Evolutionary conservation across 2,113 vertebrate species (phyloP), one percentile per base, ranked within the genome.

Genomic region (Pimephales promelas): DNA sequence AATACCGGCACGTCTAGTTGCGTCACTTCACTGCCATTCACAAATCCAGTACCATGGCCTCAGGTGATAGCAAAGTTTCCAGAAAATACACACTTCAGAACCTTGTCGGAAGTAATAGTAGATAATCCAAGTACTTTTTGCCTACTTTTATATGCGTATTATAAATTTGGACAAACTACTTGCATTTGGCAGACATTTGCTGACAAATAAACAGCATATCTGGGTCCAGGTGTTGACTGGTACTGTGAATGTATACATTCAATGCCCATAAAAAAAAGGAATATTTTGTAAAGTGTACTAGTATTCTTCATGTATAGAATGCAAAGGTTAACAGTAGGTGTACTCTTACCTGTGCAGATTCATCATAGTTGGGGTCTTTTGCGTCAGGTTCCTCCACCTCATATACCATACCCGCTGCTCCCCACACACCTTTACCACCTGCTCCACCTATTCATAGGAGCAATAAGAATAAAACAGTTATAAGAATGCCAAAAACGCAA

Each of bases 351-450:
- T 96, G 96, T n/a, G 92, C 86, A n/a, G 81, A 90, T 82, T 96
- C 96, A 54, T 97, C 96, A 4, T 97, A 96, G 92, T 97, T 97
- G 34, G 96, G 96, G 85, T 97, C 96, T 0, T 88, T 93, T 4
- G 86, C 87, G 0, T 97, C 96, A 0, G 94, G 95, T 74, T 97
- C 96, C 82, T 96, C 95, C 76, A 92, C 93, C 87, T 95, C 94
- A 40, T 97, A 97, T 76, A 96, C 94, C 91, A 95, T 93, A 0
- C 96, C 96, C 0, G 96, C 95, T 24, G 95, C 96, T 1, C 96
- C 96, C 96, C 96, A 97, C 36, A 97, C 96, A 4, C 96, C 96
- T 88, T 97, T 97, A 28, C 96, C 96, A 3, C 96, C 96, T 0
- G 96, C 96, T 2, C 96, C 96, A 56, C 96, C 96, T 97, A 86